Base-by-base conservation (phyloP, 2,888 invertebrate species). In the Eupithecia abbreviata region DNA sequence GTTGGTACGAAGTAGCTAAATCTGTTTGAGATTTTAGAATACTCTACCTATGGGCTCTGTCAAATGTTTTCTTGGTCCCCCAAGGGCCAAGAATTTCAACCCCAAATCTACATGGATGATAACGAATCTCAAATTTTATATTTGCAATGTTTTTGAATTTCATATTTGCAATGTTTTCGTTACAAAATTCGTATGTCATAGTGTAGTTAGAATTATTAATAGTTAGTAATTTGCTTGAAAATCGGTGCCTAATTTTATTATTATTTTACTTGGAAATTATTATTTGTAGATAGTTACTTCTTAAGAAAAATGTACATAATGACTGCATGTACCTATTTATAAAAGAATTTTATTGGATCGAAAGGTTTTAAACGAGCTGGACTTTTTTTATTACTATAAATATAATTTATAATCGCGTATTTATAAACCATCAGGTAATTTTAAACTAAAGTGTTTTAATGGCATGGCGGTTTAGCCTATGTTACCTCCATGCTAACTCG, bases 231-330 rank as follows among this genome's bases (percentile, higher is more conserved):
- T 88, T 82, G 92, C 92, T 92, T 88, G 82, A 85, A 89, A 86
- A 88, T 87, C 85, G 90, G 93, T 92, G 93, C 92, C 91, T 92
- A 92, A 89, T 88, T 86, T 86, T 86, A 62, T 58, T 84, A 84
- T 82, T 84, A 87, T 84, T 85, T 79, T 79, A 84, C 77, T 83
- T 82, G 80, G 71, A 78, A 77, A 42, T 81, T 77, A 77, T 79
- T 78, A 62, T 62, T 78, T 79, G 72, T 84, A 81, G 79, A 77
- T 82, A 80, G 80, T 77, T 82, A 79, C 75, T 78, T 80, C n/a
- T 77, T 85, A 86, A 86, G 82, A 82, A 79, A 81, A 78, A 78
- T 87, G 86, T 87, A 88, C 77, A 88, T 87, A 87, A 71, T 77
- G 83, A 84, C 81, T 82, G 84, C 78, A 82, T 78, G 79, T 82